phyloP scores from a whole-genome alignment of 30 jellyfish, hydroid and myxozoan species.

The Turritopsis dohrnii region DNA sequence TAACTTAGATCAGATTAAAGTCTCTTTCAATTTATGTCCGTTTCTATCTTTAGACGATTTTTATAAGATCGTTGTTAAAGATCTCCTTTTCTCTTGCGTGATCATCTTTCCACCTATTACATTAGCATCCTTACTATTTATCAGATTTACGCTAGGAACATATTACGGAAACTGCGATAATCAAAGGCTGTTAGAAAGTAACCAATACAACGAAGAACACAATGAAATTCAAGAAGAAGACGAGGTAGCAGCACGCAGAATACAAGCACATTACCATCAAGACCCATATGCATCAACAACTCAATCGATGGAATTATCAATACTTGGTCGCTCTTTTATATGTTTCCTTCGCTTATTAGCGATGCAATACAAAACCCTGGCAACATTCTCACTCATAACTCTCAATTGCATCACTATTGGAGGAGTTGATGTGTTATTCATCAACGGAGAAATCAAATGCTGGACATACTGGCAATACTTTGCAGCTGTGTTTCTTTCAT shows the following conservation, averaged over 20 bases:
- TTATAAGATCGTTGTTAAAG: not conserved
- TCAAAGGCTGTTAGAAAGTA: not conserved
- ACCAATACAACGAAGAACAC: too few species aligned
- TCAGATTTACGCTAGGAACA: not conserved
- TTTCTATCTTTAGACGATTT: too few species aligned
- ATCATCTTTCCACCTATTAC: not conserved
- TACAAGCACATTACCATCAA: too few species aligned
- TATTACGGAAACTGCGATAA: not conserved
- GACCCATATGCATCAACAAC: not conserved
- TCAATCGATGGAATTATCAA: not conserved
- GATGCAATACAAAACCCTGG: not conserved
- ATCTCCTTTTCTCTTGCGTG: not conserved
- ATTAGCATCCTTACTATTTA: not conserved
- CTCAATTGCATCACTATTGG: not conserved
- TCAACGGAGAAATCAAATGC: not conserved
- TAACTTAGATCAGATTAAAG: not conserved
- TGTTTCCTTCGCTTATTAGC: not conserved
- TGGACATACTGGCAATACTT: not conserved
- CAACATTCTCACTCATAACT: not conserved
- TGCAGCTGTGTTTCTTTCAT: not conserved
- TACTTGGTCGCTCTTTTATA: not conserved
- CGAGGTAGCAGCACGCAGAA: too few species aligned
- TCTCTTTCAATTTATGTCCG: not conserved
- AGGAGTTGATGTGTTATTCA: not conserved
- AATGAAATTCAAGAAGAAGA: too few species aligned